Percentiles rank a stretch among this genome's conserved stretches.
Conservation (phyloP, 2,113 vertebrate species). For the Parus major region DNA sequence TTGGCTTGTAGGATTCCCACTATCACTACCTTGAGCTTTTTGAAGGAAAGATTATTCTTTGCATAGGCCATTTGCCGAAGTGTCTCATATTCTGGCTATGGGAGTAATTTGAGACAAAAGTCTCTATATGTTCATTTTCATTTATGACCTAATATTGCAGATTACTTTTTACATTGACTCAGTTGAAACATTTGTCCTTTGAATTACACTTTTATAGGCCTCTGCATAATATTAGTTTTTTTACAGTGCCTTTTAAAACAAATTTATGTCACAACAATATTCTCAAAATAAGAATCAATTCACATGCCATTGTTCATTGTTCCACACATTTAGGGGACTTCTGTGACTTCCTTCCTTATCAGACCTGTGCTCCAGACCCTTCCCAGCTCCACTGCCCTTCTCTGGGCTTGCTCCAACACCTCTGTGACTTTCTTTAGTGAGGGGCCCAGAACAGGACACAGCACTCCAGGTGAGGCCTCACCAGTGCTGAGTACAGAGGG, state of each 20-base stretch:
- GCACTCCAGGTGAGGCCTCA: not conserved
- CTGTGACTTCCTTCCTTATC: not conserved
- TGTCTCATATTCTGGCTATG: not conserved
- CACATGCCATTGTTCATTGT: not conserved
- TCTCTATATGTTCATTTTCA: not conserved
- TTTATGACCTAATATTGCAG: not conserved
- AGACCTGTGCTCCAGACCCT: not conserved
- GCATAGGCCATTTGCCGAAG: not conserved
- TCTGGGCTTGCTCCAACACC: not conserved
- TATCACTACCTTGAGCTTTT: conserved; percentile 1
- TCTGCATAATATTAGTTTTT: not conserved
- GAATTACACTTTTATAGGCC: not conserved
- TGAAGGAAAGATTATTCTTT: not conserved
- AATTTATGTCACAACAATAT: not conserved
- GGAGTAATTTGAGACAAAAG: not conserved
- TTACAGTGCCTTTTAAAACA: not conserved
- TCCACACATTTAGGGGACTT: not conserved
- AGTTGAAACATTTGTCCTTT: not conserved
- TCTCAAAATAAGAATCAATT: not conserved
- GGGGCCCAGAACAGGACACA: not conserved
- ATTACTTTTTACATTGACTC: conserved; percentile 19
- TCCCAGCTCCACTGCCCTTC: not conserved
- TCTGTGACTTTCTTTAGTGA: not conserved
- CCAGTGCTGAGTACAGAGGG: not conserved
- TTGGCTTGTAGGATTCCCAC: conserved; percentile 20